phyloP scores from a whole-genome alignment of 2,113 vertebrate species.

The Misgurnus mizolepis region DNA sequence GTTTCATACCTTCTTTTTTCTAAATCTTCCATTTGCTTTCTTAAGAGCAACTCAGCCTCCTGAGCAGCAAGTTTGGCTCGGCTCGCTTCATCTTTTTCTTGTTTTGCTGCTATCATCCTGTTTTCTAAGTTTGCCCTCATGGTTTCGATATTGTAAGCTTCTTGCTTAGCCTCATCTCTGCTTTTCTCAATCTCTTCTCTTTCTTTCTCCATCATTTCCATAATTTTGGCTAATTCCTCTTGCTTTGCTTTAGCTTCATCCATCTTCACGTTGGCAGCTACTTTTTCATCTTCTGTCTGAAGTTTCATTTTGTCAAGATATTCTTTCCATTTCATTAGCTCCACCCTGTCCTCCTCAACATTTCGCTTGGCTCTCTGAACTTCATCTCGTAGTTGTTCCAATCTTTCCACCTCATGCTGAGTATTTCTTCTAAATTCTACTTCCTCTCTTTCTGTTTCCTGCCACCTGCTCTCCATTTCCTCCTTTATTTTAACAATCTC shows the following conservation, averaged over 20 bases:
- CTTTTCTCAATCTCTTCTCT: slow-evolving; percentile 37
- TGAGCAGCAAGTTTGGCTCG: slow-evolving; percentile 10
- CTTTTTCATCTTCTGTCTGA: slow-evolving; percentile 35
- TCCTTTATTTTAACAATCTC: slow-evolving; percentile 58
- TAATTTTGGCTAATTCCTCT: slow-evolving; percentile 31
- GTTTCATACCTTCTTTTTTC: slow-evolving; percentile 50
- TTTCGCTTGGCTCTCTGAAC: slow-evolving; percentile 42
- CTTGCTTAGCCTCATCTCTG: slow-evolving; percentile 44
- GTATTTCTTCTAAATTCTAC: slow-evolving; percentile 30
- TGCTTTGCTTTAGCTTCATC: slow-evolving; percentile 29
- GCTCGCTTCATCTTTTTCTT: slow-evolving; percentile 12
- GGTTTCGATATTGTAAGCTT: slow-evolving; percentile 47
- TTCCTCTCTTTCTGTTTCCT: slow-evolving; percentile 36
- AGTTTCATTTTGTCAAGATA: slow-evolving; percentile 42
- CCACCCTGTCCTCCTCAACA: slow-evolving; percentile 31
- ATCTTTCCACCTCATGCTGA: slow-evolving; percentile 23
- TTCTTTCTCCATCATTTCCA: slow-evolving; percentile 27
- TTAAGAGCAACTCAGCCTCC: slow-evolving; percentile 36
- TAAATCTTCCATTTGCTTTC: slow-evolving; percentile 39
- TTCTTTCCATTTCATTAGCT: slow-evolving; percentile 29
- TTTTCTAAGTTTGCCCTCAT: slow-evolving; percentile 28
- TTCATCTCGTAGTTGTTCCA: slow-evolving; percentile 45
- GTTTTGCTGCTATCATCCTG: slow-evolving; percentile 6
- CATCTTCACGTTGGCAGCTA: slow-evolving; percentile 17
- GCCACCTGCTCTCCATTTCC: slow-evolving; percentile 27